Conservation (phyloP, 2,888 invertebrate genomes). For the Sphinx pinastri region DNA sequence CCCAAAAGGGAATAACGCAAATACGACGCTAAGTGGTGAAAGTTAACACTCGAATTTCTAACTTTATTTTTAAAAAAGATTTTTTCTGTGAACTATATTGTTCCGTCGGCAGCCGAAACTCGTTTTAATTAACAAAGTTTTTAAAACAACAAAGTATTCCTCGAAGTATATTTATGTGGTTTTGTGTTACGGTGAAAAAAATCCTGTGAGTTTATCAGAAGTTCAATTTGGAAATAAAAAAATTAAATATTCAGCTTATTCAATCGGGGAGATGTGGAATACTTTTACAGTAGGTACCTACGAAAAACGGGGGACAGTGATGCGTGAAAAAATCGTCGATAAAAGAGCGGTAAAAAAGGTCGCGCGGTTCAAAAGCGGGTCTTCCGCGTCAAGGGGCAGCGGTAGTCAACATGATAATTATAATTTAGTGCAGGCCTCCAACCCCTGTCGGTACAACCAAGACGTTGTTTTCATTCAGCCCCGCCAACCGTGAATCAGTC, state of each 20-base stretch:
- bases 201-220: neutral
- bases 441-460: slow-evolving; percentile 34
- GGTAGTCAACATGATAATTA: slow-evolving; percentile 70
- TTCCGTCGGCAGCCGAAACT: slow-evolving; percentile 55
- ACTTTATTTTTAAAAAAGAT: slow-evolving; percentile 41
- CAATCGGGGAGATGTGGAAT: no score
- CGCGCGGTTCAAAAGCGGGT: slow-evolving; percentile 42
- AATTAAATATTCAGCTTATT: no score
- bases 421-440: slow-evolving; percentile 61
- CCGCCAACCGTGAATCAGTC: slow-evolving; percentile 65
- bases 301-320: slow-evolving; percentile 12
- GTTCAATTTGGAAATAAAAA: neutral
- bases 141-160: slow-evolving; percentile 51
- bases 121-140: slow-evolving; percentile 69
- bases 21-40: slow-evolving; percentile 35
- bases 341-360: slow-evolving; percentile 29
- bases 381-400: slow-evolving; percentile 50
- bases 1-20: slow-evolving; percentile 48
- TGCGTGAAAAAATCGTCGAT: slow-evolving; percentile 26
- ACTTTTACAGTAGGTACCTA: no score
- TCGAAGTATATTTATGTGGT: slow-evolving; percentile 38
- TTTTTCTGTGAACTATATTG: slow-evolving; percentile 48
- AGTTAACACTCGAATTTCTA: slow-evolving; percentile 40
- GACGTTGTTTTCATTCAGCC: slow-evolving; percentile 50
- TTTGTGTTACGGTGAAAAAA: slow-evolving; percentile 32